These are phyloP conservation scores for Macroramphosus scolopax DNA, from an alignment of 2,797 vertebrate genomes.

Conservation along the genomic window DNA sequence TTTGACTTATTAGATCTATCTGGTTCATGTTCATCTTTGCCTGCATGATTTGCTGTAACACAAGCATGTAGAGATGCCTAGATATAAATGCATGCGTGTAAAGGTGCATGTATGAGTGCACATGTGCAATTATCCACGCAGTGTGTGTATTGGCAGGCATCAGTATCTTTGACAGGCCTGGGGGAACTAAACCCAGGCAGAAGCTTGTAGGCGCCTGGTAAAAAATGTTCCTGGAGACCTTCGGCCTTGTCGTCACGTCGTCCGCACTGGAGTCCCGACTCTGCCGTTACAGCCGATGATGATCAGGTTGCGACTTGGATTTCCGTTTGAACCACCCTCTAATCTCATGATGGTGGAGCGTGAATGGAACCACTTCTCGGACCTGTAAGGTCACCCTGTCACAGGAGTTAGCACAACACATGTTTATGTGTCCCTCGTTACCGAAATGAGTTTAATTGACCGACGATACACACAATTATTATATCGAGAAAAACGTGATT, in stretches of 20 bases:
- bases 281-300: slow-evolving; percentile 40
- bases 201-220: slow-evolving; percentile 61
- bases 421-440: slow-evolving; percentile 68
- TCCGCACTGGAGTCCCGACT: slow-evolving; percentile 66
- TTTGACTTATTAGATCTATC: slow-evolving; percentile 28
- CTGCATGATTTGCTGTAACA: slow-evolving; percentile 22
- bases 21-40: slow-evolving; percentile 24
- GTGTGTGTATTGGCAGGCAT: slow-evolving; percentile 25
- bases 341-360: slow-evolving; percentile 62
- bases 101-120: slow-evolving; percentile 14
- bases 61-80: slow-evolving; percentile 8
- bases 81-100: slow-evolving; percentile 9
- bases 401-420: slow-evolving; percentile 60
- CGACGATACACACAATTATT: slow-evolving; percentile 1
- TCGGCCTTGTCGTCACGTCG: slow-evolving; percentile 71
- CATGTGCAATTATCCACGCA: slow-evolving; percentile 7
- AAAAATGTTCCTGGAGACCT: slow-evolving; percentile 73
- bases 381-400: slow-evolving; percentile 50
- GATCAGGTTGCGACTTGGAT: slow-evolving; percentile 74
- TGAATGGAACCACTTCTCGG: slow-evolving; percentile 64
- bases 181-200: slow-evolving; percentile 62
- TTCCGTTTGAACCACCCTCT: slow-evolving; percentile 71
- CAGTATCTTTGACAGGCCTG: slow-evolving; percentile 21
- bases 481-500: background rate
- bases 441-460: slow-evolving; percentile 41